Base-by-base conservation (phyloP, 2,797 vertebrate species). In the Rhabdomys pumilio region DNA sequence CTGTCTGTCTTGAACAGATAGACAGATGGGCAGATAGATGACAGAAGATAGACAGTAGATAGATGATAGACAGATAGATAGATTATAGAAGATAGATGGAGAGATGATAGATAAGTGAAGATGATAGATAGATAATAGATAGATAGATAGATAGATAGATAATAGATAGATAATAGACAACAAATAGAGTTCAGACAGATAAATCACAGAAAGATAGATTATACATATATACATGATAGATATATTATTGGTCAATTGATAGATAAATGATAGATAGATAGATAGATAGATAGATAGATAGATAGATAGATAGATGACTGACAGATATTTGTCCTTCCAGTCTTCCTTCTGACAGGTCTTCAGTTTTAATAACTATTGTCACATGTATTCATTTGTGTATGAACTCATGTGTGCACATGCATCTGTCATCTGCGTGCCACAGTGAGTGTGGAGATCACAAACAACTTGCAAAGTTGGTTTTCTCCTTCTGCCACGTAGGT, bases 311-410 rank as follows among this genome's bases (percentile, higher is more conserved):
- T 65, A 65, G 63, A 31, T 65, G 65, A 67, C 31, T 29, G 31
- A 69, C n/a, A 69, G 67, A 69, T 34, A 76, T 79, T 29, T 50
- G 34, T 57, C 19, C 79, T 85, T 82, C 73, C 85, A 13, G 82
- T 65, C 89, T 89, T 91, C 47, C 81, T 86, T 83, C 84, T 50
- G 22, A 95, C 22, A 91, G 55, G 81, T 34, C 50, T 81, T 38
- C 53, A 81, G 22, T 81, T 38, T n/a, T 80, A 34, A 53, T 79
- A 53, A 5, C 17, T n/a, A 17, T 20, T 80, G n/a, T 81, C 47
- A 79, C 15, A 59, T 59, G 13, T 59, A 59, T 24, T 31, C 59
- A 20, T 31, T 65, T 72, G n/a, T n/a, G 34, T 59, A 22, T 82
- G 55, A 82, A 57, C 55, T 3, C 79, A 13, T 22, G 79, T 82